phyloP scores from a whole-genome alignment of 2,113 vertebrate species.

The Oenanthe oenanthe region DNA sequence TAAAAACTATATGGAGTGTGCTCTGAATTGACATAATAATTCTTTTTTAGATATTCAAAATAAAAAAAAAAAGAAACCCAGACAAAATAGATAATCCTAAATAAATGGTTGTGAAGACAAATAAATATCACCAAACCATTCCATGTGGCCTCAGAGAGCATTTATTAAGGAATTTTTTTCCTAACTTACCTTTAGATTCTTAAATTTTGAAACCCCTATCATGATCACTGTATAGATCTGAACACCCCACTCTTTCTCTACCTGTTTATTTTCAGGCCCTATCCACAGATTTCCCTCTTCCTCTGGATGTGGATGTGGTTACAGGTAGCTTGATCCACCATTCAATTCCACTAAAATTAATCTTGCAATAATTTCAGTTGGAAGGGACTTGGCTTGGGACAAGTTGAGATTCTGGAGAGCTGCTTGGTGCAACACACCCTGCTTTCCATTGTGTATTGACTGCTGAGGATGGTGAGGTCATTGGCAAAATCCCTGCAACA shows the following conservation, averaged over 20 bases:
- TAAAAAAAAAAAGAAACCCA: background rate
- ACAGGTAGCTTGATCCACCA: background rate
- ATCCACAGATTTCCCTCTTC: fast-evolving
- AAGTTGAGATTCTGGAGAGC: background rate
- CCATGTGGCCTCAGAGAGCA: fast-evolving
- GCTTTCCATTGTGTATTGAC: fast-evolving
- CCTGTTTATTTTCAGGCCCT: fast-evolving
- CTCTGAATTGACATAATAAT: background rate
- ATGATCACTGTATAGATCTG: background rate
- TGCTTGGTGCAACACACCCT: too few relatives aligned
- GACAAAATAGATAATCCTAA: background rate
- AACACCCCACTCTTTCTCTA: fast-evolving
- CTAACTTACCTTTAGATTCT: background rate
- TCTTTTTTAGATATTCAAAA: background rate
- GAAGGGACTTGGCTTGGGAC: background rate
- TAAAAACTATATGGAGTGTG: background rate
- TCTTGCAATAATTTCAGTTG: background rate
- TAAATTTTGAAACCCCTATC: background rate
- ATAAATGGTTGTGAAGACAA: background rate
- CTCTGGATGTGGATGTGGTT: background rate
- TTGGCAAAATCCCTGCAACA: background rate
- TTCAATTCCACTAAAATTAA: background rate
- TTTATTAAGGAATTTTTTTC: background rate
- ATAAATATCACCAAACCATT: background rate
- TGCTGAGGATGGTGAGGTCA: background rate